A percentile compares a stretch with the other conserved stretches of the same genome.
These are phyloP conservation scores for Henricia sp. DNA, from an alignment of 53 echinoderm and acorn worm species.

Conservation along the genomic window DNA sequence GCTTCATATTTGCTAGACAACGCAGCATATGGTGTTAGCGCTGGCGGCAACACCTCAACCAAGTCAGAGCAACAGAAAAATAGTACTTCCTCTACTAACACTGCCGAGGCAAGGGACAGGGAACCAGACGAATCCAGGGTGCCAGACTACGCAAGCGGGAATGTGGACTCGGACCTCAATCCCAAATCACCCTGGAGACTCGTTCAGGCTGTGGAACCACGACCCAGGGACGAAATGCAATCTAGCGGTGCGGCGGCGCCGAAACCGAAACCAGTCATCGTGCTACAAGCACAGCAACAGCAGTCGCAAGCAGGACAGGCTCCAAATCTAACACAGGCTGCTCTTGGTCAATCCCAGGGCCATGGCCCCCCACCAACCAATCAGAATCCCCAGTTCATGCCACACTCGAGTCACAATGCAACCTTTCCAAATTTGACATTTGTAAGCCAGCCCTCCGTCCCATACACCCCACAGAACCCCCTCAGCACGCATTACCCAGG, in stretches of 20 bases:
- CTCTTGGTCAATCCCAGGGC: neutral
- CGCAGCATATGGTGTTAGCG: neutral
- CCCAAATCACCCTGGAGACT: neutral
- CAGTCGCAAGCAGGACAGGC: neutral
- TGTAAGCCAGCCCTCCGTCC: neutral
- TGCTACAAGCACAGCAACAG: neutral
- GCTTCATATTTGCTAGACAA: neutral
- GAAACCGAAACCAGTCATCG: neutral
- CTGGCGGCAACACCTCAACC: neutral
- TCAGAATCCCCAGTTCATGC: neutral
- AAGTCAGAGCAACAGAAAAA: neutral
- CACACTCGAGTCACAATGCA: neutral
- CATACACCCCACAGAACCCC: neutral
- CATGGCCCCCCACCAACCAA: neutral
- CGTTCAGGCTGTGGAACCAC: slow-evolving; percentile 24
- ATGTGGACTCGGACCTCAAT: no score
- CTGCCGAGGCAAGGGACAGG: neutral
- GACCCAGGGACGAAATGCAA: neutral
- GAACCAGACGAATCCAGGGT: neutral
- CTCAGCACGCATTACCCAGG: neutral
- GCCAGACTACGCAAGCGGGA: neutral
- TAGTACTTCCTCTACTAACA: neutral
- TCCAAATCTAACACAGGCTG: neutral
- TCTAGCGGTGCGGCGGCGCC: neutral
- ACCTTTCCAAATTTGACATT: neutral